Percentiles rank a stretch among this genome's conserved stretches.
Evolutionary conservation across 1,140 invertebrate species (phyloP).

Genomic region (Drosophila lacteicornis): DNA sequence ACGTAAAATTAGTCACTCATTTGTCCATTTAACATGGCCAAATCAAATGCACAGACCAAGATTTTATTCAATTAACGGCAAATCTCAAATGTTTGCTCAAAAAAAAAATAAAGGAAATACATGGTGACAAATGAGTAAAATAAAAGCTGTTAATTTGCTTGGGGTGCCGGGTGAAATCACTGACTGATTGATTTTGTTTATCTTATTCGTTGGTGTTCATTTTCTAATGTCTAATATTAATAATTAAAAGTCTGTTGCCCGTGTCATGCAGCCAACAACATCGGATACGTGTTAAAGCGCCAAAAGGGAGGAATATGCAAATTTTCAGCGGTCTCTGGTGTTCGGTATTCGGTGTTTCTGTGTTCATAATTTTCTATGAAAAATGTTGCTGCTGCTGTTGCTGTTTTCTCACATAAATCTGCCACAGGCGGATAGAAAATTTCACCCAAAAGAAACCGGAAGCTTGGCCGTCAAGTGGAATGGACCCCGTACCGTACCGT

Average conservation of each 20-base stretch:
- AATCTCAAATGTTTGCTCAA: constrained; percentile 30
- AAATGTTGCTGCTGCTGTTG: constrained; percentile 57
- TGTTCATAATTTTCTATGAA: constrained; percentile 80
- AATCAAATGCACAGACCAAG: constrained; percentile 4
- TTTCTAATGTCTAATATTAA: constrained; percentile 72
- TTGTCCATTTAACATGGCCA: constrained; percentile 40
- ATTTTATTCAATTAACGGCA: constrained; percentile 57
- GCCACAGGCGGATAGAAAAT: constrained; percentile 72
- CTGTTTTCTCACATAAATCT: constrained; percentile 81
- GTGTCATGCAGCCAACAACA: constrained; percentile 32
- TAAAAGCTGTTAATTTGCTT: constrained; percentile 68
- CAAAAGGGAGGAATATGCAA: constrained; percentile 71
- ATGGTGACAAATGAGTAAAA: constrained; percentile 42
- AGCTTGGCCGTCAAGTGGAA: constrained; percentile 70
- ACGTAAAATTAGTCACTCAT: constrained; percentile 47
- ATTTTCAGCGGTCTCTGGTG: constrained; percentile 47
- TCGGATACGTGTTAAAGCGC: constrained; percentile 54
- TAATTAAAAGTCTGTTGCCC: constrained; percentile 61
- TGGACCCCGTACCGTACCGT: constrained; percentile 37
- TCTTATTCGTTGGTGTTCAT: constrained; percentile 52
- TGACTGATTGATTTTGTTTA: constrained; percentile 69
- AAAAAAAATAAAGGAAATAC: constrained; percentile 22
- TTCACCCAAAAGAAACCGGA: constrained; percentile 82
- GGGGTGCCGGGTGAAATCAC: constrained; percentile 49
- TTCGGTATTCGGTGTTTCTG: constrained; percentile 45